Percentiles rank a stretch among this genome's conserved stretches.
Evolutionary conservation across 1,140 invertebrate genomes (phyloP).

Genomic region (Drosophila lacteicornis): DNA sequence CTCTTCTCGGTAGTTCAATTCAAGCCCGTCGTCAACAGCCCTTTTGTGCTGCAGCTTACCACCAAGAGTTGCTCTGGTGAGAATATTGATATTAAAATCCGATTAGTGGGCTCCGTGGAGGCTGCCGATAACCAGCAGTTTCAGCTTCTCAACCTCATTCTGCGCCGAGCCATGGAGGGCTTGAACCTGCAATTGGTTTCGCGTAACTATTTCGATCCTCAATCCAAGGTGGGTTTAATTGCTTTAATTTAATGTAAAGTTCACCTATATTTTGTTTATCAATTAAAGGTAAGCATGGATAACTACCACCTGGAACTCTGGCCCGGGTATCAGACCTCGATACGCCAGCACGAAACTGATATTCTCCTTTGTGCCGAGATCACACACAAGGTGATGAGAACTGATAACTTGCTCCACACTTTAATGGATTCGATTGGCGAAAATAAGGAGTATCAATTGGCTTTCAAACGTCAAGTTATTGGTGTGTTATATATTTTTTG

Average conservation of each 20-base stretch:
- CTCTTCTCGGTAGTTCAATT: slow-evolving; percentile 77
- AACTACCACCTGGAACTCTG: slow-evolving; percentile 87
- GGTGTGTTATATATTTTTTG: too few species aligned
- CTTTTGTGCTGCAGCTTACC: slow-evolving; percentile 50
- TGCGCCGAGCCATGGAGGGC: slow-evolving; percentile 88
- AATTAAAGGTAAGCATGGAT: slow-evolving; percentile 71
- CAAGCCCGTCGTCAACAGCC: slow-evolving; percentile 9
- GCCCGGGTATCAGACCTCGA: slow-evolving; percentile 92
- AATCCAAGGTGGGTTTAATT: slow-evolving; percentile 86
- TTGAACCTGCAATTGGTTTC: slow-evolving; percentile 89
- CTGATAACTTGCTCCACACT: slow-evolving; percentile 87
- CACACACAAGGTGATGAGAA: slow-evolving; percentile 88
- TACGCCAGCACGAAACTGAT: slow-evolving; percentile 91
- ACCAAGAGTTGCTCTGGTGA: slow-evolving; percentile 73
- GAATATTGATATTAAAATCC: slow-evolving; percentile 67
- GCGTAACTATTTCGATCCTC: slow-evolving; percentile 91
- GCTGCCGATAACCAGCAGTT: slow-evolving; percentile 62
- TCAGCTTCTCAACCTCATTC: slow-evolving; percentile 87
- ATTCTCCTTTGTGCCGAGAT: slow-evolving; percentile 91
- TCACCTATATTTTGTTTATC: neutral
- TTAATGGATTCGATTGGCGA: slow-evolving; percentile 85
- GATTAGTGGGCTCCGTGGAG: slow-evolving; percentile 60
- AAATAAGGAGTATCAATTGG: slow-evolving; percentile 86
- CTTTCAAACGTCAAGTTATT: slow-evolving; percentile 86
- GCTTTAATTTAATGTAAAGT: too few species aligned